Conservation (phyloP, 1,140 invertebrate genomes). For the Brachionus plicatilis region DNA sequence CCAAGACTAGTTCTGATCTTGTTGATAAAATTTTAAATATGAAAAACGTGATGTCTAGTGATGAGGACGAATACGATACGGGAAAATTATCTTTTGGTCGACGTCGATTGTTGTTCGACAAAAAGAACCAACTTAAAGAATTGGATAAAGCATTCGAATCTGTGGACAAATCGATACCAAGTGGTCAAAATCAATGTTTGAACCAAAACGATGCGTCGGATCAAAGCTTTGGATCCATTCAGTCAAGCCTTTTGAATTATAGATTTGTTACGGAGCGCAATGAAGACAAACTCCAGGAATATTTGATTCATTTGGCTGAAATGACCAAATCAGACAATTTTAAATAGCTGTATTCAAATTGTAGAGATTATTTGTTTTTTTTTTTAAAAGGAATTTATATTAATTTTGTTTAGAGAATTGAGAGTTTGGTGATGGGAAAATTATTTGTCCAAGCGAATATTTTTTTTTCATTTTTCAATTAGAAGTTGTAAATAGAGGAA, state of each 20-base stretch:
- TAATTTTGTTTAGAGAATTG: background rate
- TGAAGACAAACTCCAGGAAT: background rate
- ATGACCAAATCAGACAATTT: background rate
- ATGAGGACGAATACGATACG: background rate
- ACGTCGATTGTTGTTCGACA: background rate
- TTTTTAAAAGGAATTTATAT: background rate
- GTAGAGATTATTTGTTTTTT: background rate
- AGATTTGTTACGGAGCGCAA: background rate
- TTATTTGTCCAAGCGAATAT: background rate
- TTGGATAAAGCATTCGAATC: background rate
- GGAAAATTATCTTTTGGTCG: background rate
- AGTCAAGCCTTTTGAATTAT: background rate
- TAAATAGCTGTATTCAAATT: background rate
- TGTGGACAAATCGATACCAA: background rate
- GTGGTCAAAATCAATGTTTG: background rate
- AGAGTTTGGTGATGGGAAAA: background rate
- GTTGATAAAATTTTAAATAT: slow-evolving; percentile 15
- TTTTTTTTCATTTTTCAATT: background rate
- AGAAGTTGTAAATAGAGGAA: background rate
- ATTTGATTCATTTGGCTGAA: background rate
- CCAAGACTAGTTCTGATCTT: background rate
- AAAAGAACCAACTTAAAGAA: background rate
- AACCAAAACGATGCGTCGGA: background rate
- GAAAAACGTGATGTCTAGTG: slow-evolving; percentile 10
- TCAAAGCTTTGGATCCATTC: background rate